Base-by-base conservation (phyloP, 2,888 invertebrate genomes). In the Gnatocerus cornutus region DNA sequence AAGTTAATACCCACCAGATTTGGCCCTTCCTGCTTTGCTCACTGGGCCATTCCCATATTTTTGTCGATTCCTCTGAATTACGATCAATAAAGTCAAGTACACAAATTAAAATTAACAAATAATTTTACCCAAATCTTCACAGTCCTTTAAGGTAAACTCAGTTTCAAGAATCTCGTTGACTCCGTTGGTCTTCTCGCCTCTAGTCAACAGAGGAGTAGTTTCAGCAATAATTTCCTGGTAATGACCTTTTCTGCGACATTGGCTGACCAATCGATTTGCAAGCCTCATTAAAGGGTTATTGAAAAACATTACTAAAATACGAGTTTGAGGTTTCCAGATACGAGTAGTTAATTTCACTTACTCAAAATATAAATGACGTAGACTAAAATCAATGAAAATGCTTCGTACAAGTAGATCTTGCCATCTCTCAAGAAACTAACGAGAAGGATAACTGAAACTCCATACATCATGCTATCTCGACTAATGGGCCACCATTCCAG, bases 401-500 rank as follows among this genome's bases (percentile, higher is more conserved):
- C 93, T 85, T 94, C 94, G 82, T 90, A 92, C 91, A 94, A 92
- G 81, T 91, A 89, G 73, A 95, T 88, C 78, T 85, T 87, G 78
- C 91, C 91, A 79, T 94, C 94, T 37, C 89, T 86, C 39, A 95
- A 85, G 8, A 91, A 89, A 55, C 89, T 81, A 73, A 93, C 91
- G 13, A 94, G 87, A 1, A 91, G 87, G 21, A 91, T 83, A 21
- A 94, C 92, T 1, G 93, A 89, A 33, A 92, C 81, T 0, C 90
- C 90, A 79, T 94, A 94, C 85, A 92, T 91, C 71, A 90, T 77
- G 78, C 91, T 90, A 82, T 94, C 93, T 63, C 94, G 87, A 6
- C 90, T 90, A 56, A 94, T 88, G 0, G 94, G 91, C 92, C 92
- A 93, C 92, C 92, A 92, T 82, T 93, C 91, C 76, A 93, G 83